Percentiles rank a stretch among this genome's conserved stretches.
phyloP scores from a whole-genome alignment of 1,140 invertebrate genomes.

The Drosophila micromelanica region DNA sequence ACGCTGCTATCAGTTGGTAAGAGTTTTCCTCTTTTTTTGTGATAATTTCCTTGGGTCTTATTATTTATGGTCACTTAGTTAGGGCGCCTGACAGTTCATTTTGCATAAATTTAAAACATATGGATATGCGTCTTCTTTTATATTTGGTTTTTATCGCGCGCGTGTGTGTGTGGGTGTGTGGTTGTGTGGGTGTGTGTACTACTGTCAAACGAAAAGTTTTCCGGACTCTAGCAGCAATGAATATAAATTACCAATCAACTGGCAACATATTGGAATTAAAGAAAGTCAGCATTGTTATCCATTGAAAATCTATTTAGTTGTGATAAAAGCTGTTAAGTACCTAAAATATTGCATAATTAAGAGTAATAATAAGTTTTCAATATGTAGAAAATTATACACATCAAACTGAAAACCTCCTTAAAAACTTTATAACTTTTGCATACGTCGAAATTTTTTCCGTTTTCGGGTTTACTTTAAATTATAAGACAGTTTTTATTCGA shows the following conservation, averaged over 20 bases:
- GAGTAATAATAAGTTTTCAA: too few relatives aligned
- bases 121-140: constrained; percentile 42
- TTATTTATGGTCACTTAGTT: constrained; percentile 71
- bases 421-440: too few relatives aligned
- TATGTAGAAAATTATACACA: too few relatives aligned
- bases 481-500: too few relatives aligned
- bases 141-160: constrained; percentile 36
- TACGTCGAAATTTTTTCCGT: too few relatives aligned
- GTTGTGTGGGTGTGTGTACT: constrained; percentile 13
- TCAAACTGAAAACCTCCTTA: too few relatives aligned
- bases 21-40: constrained; percentile 25
- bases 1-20: constrained; percentile 24
- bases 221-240: constrained; percentile 42
- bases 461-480: too few relatives aligned
- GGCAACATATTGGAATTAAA: constrained; percentile 30
- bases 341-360: too few relatives aligned
- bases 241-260: constrained; percentile 61
- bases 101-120: constrained; percentile 62
- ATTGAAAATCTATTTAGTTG: not conserved
- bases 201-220: constrained; percentile 35
- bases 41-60: constrained; percentile 22
- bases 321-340: not conserved
- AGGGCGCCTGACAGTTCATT: constrained; percentile 46
- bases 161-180: not conserved
- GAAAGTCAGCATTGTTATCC: not conserved